Evolutionary conservation across 37 sponge, comb jelly and placozoan species (phyloP), one percentile per base, ranked within the genome.

Genomic region (Geodia barretti): DNA sequence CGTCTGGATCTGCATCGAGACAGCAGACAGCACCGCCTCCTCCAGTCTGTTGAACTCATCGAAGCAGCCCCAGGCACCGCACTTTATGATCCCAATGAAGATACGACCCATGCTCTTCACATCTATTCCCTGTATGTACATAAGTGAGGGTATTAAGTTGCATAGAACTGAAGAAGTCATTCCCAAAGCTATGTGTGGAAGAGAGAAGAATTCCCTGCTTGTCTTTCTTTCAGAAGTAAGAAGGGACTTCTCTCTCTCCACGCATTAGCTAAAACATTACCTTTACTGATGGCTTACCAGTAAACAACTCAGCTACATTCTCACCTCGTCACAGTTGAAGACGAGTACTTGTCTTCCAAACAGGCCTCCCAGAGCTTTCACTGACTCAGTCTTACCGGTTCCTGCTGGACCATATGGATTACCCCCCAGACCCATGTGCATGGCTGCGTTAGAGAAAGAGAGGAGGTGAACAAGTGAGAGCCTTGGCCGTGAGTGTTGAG

Each of bases 401-500:
- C 99, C 99, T 68, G 99, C 99, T 28, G 99, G 99, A 31, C 99
- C 99, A 80, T 98, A 98, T 24, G 99, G 99, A 81, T 98, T 98
- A 20, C 99, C 99, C 35, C 99, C 99, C 41, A 98, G 87, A 21
- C 99, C 99, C 78, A 98, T 81, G 40, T 78, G 68, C 94, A 98
- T 98, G 61, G 89, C 94, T 88, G 74, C 28, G 40, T 4, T n/a
- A n/a, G n/a, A n/a, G n/a, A n/a, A n/a, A n/a, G n/a, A n/a, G n/a
- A n/a, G n/a, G 70, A 68, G 21, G 28, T 30, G 28, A n/a, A 25
- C 14, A 23, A n/a, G 32, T 68, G 32, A n/a, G 70, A n/a, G n/a
- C n/a, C n/a, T n/a, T n/a, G n/a, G n/a, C n/a, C n/a, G 33, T 26
- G 4, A 24, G 34, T 47, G 39, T 60, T 36, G 14, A 30, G 73